Evolutionary conservation across 53 echinoderm and acorn worm genomes (phyloP).

Genomic region (Apostichopus leukothele): DNA sequence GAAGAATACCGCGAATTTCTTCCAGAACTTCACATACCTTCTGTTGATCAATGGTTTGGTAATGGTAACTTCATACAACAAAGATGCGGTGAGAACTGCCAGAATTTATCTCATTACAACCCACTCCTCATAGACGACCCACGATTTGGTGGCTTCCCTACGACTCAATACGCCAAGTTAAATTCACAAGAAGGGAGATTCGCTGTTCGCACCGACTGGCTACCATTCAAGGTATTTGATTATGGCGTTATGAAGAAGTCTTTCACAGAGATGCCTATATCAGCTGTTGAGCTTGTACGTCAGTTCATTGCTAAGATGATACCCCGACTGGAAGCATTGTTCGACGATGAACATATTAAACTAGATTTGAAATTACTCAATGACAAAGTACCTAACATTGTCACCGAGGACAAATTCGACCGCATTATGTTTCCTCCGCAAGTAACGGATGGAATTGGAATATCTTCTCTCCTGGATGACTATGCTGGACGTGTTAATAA

Average conservation of each 20-base stretch:
- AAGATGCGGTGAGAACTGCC: not conserved
- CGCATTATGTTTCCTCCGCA: not conserved
- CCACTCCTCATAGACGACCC: not conserved
- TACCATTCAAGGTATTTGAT: conserved; percentile 39
- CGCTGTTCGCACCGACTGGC: conserved; percentile 24
- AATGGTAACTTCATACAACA: conserved; percentile 9
- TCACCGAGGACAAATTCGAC: conserved; percentile 9
- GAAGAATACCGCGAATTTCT: conserved; percentile 44
- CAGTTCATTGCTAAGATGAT: not conserved
- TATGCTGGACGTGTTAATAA: not conserved
- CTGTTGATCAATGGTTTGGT: conserved; percentile 29
- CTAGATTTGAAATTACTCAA: not conserved
- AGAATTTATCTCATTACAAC: conserved; percentile 13
- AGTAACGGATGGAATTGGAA: not conserved
- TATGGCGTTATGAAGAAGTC: not conserved
- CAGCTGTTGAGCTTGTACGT: conserved; percentile 27
- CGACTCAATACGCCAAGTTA: not conserved
- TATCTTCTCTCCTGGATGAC: conserved; percentile 24
- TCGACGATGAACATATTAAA: not conserved
- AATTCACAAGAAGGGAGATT: not conserved
- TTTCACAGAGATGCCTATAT: conserved; percentile 1
- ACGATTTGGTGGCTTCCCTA: not conserved
- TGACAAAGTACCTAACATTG: not conserved
- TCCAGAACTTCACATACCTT: conserved; percentile 36
- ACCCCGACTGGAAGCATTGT: not conserved